Base-by-base conservation (phyloP, 2,888 invertebrate species). In the Ferrisia virgata region DNA sequence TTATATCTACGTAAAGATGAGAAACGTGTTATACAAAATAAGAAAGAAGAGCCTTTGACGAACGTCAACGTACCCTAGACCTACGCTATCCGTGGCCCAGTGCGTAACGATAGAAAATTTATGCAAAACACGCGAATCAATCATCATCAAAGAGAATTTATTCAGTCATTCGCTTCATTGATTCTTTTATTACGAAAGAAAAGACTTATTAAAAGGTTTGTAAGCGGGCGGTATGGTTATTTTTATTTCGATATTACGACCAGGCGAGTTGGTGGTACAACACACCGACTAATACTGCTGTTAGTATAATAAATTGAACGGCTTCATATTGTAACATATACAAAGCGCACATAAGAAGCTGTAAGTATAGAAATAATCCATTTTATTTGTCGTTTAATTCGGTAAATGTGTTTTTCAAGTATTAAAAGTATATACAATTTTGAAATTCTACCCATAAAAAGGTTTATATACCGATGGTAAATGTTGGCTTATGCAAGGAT, bases 141-240 rank as follows among this genome's bases (percentile, higher is more conserved):
- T 72, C 72, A 72, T 72, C 72, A 72, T 72, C 72, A 72, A 72
- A 72, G 72, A 33, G 33, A 72, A 72, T 72, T 72, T 72, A 72
- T 72, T 72, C 72, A 72, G 72, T 36, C 33, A 72, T 28, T 72
- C 33, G 72, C 33, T 72, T 31, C 33, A 33, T 36, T 31, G 72
- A 18, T 31, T 36, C 33, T n/a, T 72, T 31, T 72, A 72, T 72
- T 72, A 72, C 72, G 72, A 72, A 72, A 72, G n/a, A 72, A n/a
- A 18, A 47, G 18, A 47, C 72, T 72, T 72, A 72, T 72, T 72
- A 72, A 33, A 33, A 33, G 33, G 33, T 11, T 28, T 25, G 33
- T 33, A 72, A 72, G 15, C 28, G 64, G 13, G 28, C 47, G 47
- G 18, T 18, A 4, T n/a, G 33, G 72, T 72, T 72, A 72, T 72